A percentile compares a stretch with the other conserved stretches of the same genome.
phyloP scores from a whole-genome alignment of 92 coral and sea anemone species.

The Scolanthus callimorphus region DNA sequence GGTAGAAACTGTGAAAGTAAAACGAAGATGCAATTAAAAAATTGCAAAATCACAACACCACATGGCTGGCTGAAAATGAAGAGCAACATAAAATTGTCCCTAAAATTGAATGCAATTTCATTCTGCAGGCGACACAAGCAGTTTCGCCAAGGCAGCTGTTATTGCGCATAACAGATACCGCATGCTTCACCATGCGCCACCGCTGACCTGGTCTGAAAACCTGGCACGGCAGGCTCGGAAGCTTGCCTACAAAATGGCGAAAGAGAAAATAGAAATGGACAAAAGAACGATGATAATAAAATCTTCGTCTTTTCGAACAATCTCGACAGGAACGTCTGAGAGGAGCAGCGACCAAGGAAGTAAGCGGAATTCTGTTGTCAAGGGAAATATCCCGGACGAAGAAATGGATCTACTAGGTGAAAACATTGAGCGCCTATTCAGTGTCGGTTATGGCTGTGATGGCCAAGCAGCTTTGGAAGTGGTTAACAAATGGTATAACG shows the following conservation, averaged over 20 bases:
- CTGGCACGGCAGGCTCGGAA: conserved; percentile 80
- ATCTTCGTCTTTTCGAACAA: background rate
- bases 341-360: background rate
- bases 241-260: conserved; percentile 69
- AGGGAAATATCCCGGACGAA: conserved; percentile 11
- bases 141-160: conserved; percentile 60
- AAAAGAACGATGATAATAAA: conserved; percentile 20
- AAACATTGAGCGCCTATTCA: conserved; percentile 67
- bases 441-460: conserved; percentile 77
- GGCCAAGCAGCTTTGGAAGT: conserved; percentile 73
- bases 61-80: too few relatives aligned
- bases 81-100: too few relatives aligned
- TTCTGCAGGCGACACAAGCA: conserved; percentile 36
- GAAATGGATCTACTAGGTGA: conserved; percentile 70
- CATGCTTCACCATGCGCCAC: conserved; percentile 80
- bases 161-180: conserved; percentile 85
- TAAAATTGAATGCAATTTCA: too few relatives aligned
- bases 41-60: too few relatives aligned
- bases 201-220: conserved; percentile 84
- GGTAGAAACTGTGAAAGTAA: too few relatives aligned
- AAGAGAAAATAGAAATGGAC: conserved; percentile 8
- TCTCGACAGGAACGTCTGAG: background rate
- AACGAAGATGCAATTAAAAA: too few relatives aligned
- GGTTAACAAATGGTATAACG: conserved; percentile 80
- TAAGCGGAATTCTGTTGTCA: background rate